These are phyloP conservation scores for Tupiocoris notatus DNA, from an alignment of 2,888 invertebrate species.

Conservation along the genomic window DNA sequence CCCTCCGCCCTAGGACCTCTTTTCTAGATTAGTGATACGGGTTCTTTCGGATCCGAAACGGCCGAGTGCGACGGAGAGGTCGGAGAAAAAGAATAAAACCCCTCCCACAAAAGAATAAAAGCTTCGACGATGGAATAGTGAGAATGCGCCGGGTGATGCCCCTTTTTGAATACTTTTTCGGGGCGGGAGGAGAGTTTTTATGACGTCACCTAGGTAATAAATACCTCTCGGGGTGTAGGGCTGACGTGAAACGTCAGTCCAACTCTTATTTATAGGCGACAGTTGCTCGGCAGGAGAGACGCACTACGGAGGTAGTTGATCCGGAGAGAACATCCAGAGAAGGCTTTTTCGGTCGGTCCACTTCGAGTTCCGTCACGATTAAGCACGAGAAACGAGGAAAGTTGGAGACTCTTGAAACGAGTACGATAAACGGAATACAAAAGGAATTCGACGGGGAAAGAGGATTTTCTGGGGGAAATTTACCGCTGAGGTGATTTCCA, in stretches of 20 bases:
- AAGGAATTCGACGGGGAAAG: too few species aligned
- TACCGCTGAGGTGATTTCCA: too few species aligned
- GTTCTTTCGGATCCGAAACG: slow-evolving; percentile 28
- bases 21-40: slow-evolving; percentile 42
- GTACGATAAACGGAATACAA: too few species aligned
- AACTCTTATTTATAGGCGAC: slow-evolving; percentile 34
- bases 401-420: too few species aligned
- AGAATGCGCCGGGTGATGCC: not conserved
- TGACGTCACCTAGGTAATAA: slow-evolving; percentile 40
- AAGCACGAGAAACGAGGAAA: too few species aligned
- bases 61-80: not conserved
- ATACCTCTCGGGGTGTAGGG: slow-evolving; percentile 28
- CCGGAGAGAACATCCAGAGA: too few species aligned
- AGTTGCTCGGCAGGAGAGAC: slow-evolving; percentile 19
- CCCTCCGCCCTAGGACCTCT: slow-evolving; percentile 17
- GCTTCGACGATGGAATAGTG: not conserved
- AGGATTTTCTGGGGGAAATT: too few species aligned
- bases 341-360: slow-evolving; percentile 15
- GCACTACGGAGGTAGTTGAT: too few species aligned
- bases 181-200: slow-evolving; percentile 21
- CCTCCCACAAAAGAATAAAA: slow-evolving; percentile 18
- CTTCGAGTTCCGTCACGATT: not conserved
- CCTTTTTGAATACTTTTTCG: slow-evolving; percentile 14
- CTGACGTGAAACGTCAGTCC: slow-evolving; percentile 36
- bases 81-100: not conserved